phyloP scores from a whole-genome alignment of 2,888 invertebrate species.

The Zhengitettix transpicula region DNA sequence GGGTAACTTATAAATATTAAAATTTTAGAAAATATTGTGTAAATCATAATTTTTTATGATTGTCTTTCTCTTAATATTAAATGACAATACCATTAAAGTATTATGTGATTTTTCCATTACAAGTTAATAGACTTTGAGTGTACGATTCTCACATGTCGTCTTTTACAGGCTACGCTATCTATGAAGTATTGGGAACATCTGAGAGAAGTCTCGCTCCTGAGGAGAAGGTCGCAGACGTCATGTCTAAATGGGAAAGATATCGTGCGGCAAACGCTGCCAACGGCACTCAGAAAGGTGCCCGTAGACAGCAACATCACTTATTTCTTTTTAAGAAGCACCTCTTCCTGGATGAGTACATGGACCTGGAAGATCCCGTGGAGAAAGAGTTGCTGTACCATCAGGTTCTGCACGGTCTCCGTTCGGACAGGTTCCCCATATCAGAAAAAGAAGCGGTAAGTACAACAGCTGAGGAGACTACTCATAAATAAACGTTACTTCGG shows the following conservation, averaged over 20 bases:
- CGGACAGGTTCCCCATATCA: constrained; percentile 81
- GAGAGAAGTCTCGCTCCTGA: constrained; percentile 70
- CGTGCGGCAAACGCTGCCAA: constrained; percentile 47
- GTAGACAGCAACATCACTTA: constrained; percentile 39
- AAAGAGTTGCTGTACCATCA: constrained; percentile 89
- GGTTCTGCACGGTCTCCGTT: constrained; percentile 74
- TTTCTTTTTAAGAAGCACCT: constrained; percentile 70
- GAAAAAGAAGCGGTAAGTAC: constrained; percentile 84
- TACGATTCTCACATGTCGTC: too few species aligned
- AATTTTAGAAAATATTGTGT: neutral
- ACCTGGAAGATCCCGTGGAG: constrained; percentile 71
- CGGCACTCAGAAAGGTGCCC: constrained; percentile 24
- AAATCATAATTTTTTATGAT: neutral
- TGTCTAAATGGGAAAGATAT: constrained; percentile 89
- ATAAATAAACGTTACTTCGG: too few species aligned
- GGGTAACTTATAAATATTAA: constrained; percentile 27
- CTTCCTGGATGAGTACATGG: constrained; percentile 62
- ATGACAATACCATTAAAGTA: neutral
- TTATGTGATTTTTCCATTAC: neutral
- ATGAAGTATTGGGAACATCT: constrained; percentile 75
- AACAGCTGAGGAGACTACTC: too few species aligned
- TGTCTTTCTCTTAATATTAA: neutral
- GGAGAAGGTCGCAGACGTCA: constrained; percentile 85
- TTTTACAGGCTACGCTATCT: constrained; percentile 66
- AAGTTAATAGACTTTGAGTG: neutral